Base-by-base conservation (phyloP, 2,113 vertebrate genomes). In the Phalacrocorax aristotelis region DNA sequence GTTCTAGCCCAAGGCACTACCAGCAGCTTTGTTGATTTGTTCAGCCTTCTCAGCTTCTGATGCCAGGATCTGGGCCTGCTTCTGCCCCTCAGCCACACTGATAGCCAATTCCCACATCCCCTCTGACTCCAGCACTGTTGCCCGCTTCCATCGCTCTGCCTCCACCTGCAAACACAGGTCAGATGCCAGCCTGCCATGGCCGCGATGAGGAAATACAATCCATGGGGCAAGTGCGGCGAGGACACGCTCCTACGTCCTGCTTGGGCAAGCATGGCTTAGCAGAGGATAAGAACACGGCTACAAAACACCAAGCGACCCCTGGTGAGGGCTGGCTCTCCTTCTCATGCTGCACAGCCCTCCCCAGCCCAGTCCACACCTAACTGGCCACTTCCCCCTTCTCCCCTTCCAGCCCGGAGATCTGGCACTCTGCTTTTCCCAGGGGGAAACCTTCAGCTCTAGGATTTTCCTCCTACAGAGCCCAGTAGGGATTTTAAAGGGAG, bases 1-100 rank as follows among this genome's bases (percentile, higher is more conserved):
- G 0, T 25, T 72, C 77, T 38, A 78, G 57, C 22, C 57, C 25
- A 61, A 44, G 40, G 87, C 55, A 17, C 62, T 95, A 99, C 99
- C 99, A 87, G 99, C 98, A 6, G 99, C 99, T 95, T 98, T 98
- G 97, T 99, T 99, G 97, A 99, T 99, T 94, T 98, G 99, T 92
- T 99, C 99, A 0, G 98, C 98, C 62, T 99, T 99, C 97, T 99
- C 95, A 57, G 98, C 99, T 97, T 99, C 99, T 0, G 99, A 99
- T 2, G 99, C 99, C 96, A 99, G 97, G 93, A 99, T 99, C 98
- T 99, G 99, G 29, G 99, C 97, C 94, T 99, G 99, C 95, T 99
- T 99, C 93, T 98, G 96, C 27, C 99, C 99, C 92, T 99, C 99
- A 0, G 99, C 99, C 70, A 99, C 99, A 0, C 99, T 99, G 96